Base-by-base conservation (phyloP, 2,113 vertebrate species). In the Nannospalax galili region DNA sequence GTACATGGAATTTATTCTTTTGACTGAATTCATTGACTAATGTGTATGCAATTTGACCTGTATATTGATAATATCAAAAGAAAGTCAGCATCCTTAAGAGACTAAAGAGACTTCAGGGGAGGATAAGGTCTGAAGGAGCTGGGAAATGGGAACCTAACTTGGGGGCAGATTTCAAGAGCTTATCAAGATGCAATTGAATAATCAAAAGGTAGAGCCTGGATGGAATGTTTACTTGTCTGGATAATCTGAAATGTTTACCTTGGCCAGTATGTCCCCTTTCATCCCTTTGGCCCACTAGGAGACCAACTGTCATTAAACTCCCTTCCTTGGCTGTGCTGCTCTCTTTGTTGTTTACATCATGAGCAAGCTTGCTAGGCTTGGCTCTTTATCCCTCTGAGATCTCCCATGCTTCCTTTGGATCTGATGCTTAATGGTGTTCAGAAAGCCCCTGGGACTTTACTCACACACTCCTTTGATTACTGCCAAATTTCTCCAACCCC, bases 401-500 rank as follows among this genome's bases (percentile, higher is more conserved):
- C 86, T 96, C 56, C 82, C n/a, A 80, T 72, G n/a, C 42, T 85
- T 26, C 73, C 35, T 95, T 70, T 94, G 96, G 58, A 72, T 62
- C 65, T 84, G 67, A 6, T 48, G 45, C 60, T 40, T 84, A 75
- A 62, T 89, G 91, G 62, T 95, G 80, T 84, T 91, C 92, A 87
- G 85, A 95, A 96, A 92, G 65, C 65, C 82, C 89, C 72, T 40
- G 92, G 82, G 78, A 93, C 92, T 95, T 93, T 77, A 89, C 82
- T 52, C 67, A 94, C 64, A 79, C 64, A 96, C 30, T 73, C 35
- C 35, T 69, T 95, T 86, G 89, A 91, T 89, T 89, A 91, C 65
- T 88, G 91, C 78, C 84, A 89, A 92, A 64, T 88, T 93, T 95
- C 90, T 79, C 90, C 42, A 84, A 73, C 62, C 62, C 58, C 75